Evolutionary conservation across 2,113 vertebrate species (phyloP), one percentile per base, ranked within the genome.

Genomic region (Eudyptes chrysolophus): DNA sequence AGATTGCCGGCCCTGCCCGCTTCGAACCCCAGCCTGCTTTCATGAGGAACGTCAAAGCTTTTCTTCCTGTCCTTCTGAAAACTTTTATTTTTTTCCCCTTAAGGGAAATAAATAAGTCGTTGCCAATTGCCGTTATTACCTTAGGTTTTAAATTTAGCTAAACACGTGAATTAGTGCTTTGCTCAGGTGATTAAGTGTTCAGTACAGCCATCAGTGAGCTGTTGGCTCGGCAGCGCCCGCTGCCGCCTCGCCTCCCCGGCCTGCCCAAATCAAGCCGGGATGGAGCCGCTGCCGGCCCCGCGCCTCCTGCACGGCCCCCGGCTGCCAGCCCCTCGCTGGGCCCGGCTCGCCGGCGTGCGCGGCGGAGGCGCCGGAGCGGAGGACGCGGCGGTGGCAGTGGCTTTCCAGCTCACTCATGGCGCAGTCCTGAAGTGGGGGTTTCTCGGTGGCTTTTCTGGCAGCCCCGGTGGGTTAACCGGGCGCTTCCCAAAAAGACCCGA

Each of bases 201-300:
- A 34, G 64, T 32, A 54, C 84, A 44, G 84, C 96, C 97, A 78
- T 83, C 57, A 48, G 95, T 15, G 97, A 94, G 97, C 95, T 57
- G 46, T 6, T 61, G 77, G 84, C 94, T 72, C 7, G 24, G 77
- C 79, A 29, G 71, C 17, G 11, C 64, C 89, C 32, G 15, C 51
- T 17, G n/a, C 68, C 17, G 4, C 38, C 44, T 69, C 13, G 10
- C 76, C 65, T 91, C 42, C 64, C 66, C 10, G 9, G n/a, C 78
- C 58, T 34, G 72, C 70, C 49, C 42, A 9, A 1, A 34, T 11
- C 40, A 4, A 9, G 38, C 21, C 7, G 18, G 79, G 61, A 83
- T 1, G 7, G 94, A 92, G 95, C 88, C 3, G 7, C 93, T 40
- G 76, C 87, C 51, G 16, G 66, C 87, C 42, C 87, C 1, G 4